Percentiles rank a stretch among this genome's conserved stretches.
Conservation (phyloP, 64 coral and sea anemone genomes). For the Platygyra sinensis region DNA sequence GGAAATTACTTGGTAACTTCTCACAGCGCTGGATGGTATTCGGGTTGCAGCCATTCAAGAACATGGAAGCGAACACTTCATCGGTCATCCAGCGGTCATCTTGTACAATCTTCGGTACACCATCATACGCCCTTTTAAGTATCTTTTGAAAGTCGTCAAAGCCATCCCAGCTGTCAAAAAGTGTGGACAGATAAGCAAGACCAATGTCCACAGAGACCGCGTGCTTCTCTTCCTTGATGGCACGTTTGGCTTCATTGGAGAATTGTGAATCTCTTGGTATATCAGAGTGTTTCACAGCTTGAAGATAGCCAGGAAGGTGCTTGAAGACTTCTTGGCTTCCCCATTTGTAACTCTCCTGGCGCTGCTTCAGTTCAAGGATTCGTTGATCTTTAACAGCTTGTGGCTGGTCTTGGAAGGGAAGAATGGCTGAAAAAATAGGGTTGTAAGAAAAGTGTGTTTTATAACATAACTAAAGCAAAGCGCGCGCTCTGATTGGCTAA, state of each 20-base stretch:
- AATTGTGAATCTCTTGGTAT: slow-evolving; percentile 81
- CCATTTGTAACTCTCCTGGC: slow-evolving; percentile 73
- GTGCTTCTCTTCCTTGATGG: slow-evolving; percentile 42
- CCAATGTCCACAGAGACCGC: slow-evolving; percentile 60
- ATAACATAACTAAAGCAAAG: no score
- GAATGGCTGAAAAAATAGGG: slow-evolving; percentile 6
- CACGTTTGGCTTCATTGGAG: slow-evolving; percentile 54
- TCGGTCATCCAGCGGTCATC: slow-evolving; percentile 81
- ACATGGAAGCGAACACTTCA: slow-evolving; percentile 77
- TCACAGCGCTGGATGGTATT: slow-evolving; percentile 72
- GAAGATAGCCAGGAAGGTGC: slow-evolving; percentile 64
- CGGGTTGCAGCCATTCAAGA: slow-evolving; percentile 87
- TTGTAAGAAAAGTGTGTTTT: not conserved
- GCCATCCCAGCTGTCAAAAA: slow-evolving; percentile 59
- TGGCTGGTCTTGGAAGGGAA: slow-evolving; percentile 75
- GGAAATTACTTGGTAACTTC: slow-evolving; percentile 71
- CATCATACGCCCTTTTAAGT: slow-evolving; percentile 30
- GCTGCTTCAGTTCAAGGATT: slow-evolving; percentile 57
- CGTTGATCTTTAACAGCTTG: slow-evolving; percentile 52
- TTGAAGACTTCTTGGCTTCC: slow-evolving; percentile 13
- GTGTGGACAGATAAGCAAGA: slow-evolving; percentile 52
- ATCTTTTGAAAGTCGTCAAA: slow-evolving; percentile 79
- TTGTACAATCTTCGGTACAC: slow-evolving; percentile 59
- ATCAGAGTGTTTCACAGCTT: slow-evolving; percentile 62
- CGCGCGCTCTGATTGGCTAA: no score